Evolutionary conservation across 2,888 invertebrate genomes (phyloP), one percentile per base, ranked within the genome.

Genomic region (Acrobasis repandana): DNA sequence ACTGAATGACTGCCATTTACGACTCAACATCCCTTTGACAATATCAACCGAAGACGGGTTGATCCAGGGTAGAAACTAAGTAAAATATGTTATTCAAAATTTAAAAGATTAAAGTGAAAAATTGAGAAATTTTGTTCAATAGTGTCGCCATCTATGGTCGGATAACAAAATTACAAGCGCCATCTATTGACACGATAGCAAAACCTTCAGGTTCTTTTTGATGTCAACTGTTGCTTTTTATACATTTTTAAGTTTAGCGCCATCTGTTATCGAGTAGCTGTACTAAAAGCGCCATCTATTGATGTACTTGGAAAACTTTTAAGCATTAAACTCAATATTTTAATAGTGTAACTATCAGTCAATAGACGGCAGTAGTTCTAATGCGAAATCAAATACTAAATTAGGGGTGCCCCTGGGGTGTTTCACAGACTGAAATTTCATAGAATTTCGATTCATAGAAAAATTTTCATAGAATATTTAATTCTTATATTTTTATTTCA

Each of bases 181-280:
- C 38, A 38, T 38, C 38, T 38, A 14, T 38, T 38, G 38, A 11
- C 14, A 14, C 1, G 6, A 11, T 11, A 2, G 38, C 14, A 1
- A 38, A 38, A 38, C 38, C 10, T 38, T 1, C 14, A 11, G 38
- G 38, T 38, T 14, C 28, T 28, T 28, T 28, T 28, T 28, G 28
- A 28, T 28, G 28, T 5, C 28, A 28, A 28, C 28, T 28, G 8
- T 6, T 28, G 2, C 2, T 20, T 20, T 20, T 3, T 20, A 20
- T 3, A 28, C 4, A 6, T 6, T 28, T 28, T 28, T 28, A 6
- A 28, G 9, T 50, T 48, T 20, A 69, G 36, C 68, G 77, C 64
- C 73, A 78, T 78, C 82, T 82, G 60, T 60, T 54, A 50, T 16
- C 4, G n/a, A 67, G 9, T 64, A 67, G 66, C 11, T 11, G 9